Conservation (phyloP, 2,113 vertebrate genomes). For the Blennius ocellaris region DNA sequence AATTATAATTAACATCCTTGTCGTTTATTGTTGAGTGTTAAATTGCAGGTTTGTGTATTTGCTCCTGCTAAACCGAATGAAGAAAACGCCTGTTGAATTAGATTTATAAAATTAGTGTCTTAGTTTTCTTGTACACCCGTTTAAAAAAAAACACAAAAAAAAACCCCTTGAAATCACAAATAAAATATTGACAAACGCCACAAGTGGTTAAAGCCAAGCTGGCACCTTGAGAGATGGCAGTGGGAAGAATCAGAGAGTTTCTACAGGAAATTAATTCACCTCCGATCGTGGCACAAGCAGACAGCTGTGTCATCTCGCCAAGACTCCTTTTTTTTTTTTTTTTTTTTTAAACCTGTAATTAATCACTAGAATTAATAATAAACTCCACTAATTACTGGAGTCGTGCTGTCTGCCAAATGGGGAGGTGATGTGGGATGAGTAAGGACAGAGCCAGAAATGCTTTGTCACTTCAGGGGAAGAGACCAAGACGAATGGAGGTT, state of each 20-base stretch:
- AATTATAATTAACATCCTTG: constrained; percentile 32
- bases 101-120: constrained; percentile 9
- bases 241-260: constrained; percentile 19
- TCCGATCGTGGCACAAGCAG: constrained; percentile 10
- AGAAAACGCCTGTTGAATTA: constrained; percentile 13
- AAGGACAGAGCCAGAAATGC: constrained; percentile 42
- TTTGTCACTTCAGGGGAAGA: constrained; percentile 27
- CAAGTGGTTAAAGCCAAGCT: constrained; percentile 3
- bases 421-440: constrained; percentile 43
- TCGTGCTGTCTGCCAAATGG: constrained; percentile 42
- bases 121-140: constrained; percentile 1
- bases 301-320: constrained; percentile 45
- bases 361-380: constrained; percentile 57
- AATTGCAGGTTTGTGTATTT: background rate
- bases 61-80: constrained; percentile 34
- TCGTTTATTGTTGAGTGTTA: constrained; percentile 48
- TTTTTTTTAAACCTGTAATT: constrained; percentile 43
- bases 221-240: background rate
- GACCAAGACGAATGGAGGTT: constrained; percentile 20
- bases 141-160: background rate
- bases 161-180: constrained; percentile 20
- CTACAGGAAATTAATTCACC: constrained; percentile 45
- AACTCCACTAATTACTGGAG: constrained; percentile 53
- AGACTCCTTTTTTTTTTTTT: constrained; percentile 21
- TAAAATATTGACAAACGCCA: constrained; percentile 17